Conservation (phyloP, 2,888 invertebrate species). For the Archaeoteleia sp. region DNA sequence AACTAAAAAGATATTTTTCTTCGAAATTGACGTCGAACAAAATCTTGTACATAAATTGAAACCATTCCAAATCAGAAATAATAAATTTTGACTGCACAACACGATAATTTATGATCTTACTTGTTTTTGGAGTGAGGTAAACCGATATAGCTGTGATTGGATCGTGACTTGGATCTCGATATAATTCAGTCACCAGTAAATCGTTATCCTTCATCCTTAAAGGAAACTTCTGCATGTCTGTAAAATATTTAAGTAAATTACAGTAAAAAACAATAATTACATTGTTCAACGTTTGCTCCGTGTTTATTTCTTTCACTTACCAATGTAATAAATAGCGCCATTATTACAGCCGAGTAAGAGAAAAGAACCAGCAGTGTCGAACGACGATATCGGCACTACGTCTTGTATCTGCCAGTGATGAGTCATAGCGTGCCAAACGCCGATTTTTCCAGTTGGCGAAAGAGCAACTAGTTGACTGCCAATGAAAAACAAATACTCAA, state of each 20-base stretch:
- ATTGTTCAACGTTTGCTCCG: no score
- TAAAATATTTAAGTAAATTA: conserved; percentile 56
- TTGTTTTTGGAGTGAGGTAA: conserved; percentile 98
- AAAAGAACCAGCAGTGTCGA: conserved; percentile 98
- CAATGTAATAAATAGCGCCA: conserved; percentile 97
- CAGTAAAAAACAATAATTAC: no score
- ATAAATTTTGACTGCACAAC: no score
- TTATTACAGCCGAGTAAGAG: conserved; percentile 95
- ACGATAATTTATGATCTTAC: no score
- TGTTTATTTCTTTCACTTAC: no score
- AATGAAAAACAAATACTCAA: conserved; percentile 97
- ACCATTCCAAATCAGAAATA: not conserved
- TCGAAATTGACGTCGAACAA: no score
- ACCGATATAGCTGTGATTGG: conserved; percentile 98
- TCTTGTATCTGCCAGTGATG: conserved; percentile 99
- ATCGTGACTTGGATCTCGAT: conserved; percentile 94
- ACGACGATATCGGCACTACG: conserved; percentile 94
- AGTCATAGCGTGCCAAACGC: conserved; percentile 99
- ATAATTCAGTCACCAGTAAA: conserved; percentile 95
- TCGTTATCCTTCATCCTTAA: conserved; percentile 99
- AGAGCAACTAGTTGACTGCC: conserved; percentile 98
- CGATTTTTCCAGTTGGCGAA: conserved; percentile 93
- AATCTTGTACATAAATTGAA: conserved; percentile 5
- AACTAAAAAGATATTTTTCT: no score
- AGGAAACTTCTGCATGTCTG: conserved; percentile 99